phyloP scores from a whole-genome alignment of 2,888 invertebrate genomes.

The Mimas tiliae region DNA sequence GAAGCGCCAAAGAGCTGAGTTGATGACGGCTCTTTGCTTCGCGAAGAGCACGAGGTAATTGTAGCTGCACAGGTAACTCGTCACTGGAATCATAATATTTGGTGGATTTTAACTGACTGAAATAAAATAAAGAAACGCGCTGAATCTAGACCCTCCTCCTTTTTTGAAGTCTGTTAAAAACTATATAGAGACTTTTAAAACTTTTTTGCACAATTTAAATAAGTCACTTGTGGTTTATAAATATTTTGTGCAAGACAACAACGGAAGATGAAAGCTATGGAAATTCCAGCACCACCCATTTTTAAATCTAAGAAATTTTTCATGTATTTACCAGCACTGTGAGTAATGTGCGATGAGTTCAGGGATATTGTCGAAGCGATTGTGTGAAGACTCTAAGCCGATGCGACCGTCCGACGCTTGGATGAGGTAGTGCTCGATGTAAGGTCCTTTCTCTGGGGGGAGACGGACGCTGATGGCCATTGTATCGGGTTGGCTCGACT shows the following conservation, averaged over 20 bases:
- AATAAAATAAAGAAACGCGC: too few relatives aligned
- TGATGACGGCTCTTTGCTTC: conserved; percentile 96
- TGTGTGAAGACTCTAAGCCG: conserved; percentile 96
- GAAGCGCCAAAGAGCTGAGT: conserved; percentile 93
- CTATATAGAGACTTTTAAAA: too few relatives aligned
- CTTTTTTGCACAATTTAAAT: background rate
- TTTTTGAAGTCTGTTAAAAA: too few relatives aligned
- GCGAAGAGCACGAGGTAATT: conserved; percentile 92
- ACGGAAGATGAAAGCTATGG: too few relatives aligned
- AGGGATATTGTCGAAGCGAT: conserved; percentile 96
- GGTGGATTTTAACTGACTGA: background rate
- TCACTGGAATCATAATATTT: conserved; percentile 85
- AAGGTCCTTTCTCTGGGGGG: conserved; percentile 93
- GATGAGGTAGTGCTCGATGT: conserved; percentile 98
- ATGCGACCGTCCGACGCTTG: conserved; percentile 92
- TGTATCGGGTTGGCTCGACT: conserved; percentile 96
- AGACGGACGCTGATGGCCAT: conserved; percentile 97
- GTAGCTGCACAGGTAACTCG: conserved; percentile 95
- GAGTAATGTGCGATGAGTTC: conserved; percentile 97
- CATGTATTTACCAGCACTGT: conserved; percentile 90
- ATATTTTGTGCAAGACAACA: too few relatives aligned
- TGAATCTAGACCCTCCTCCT: too few relatives aligned
- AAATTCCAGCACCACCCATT: too few relatives aligned
- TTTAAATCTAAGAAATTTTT: background rate
- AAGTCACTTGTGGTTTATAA: too few relatives aligned